Percentiles rank a stretch among this genome's conserved stretches.
These are phyloP conservation scores for Ploceus nigricollis DNA, from an alignment of 2,113 vertebrate genomes.

Conservation along the genomic window DNA sequence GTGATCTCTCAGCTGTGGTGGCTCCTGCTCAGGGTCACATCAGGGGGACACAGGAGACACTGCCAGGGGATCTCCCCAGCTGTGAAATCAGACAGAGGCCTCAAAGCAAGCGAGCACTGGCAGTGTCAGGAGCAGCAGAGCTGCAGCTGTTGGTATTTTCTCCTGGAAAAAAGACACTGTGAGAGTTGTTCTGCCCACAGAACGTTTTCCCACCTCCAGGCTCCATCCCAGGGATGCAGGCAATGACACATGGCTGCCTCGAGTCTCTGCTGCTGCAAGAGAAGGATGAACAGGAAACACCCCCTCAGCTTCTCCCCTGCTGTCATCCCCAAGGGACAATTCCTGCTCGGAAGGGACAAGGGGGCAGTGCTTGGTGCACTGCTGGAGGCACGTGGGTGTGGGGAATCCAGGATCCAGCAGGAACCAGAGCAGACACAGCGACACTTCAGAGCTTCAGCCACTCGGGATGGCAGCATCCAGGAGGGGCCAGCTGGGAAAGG, in stretches of 20 bases:
- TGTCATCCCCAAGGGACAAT: neutral
- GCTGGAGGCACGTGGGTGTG: neutral
- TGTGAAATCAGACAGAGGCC: neutral
- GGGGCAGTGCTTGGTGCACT: neutral
- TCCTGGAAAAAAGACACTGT: neutral
- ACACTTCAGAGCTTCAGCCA: neutral
- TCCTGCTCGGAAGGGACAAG: neutral
- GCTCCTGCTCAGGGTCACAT: neutral
- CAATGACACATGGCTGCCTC: neutral
- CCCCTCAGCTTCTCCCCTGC: neutral
- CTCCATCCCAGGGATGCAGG: neutral
- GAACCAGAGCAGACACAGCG: neutral
- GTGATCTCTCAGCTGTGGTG: neutral
- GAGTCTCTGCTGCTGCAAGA: neutral
- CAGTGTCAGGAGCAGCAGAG: neutral
- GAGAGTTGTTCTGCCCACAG: neutral
- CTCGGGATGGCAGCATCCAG: neutral
- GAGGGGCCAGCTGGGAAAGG: neutral
- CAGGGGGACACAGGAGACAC: neutral
- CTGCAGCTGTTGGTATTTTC: neutral
- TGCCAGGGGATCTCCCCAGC: neutral
- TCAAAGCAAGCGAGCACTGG: neutral
- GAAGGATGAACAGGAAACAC: neutral
- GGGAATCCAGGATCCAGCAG: neutral
- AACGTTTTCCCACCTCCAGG: neutral